phyloP scores from a whole-genome alignment of 2,888 invertebrate genomes.

The Drosophila mulleri region DNA sequence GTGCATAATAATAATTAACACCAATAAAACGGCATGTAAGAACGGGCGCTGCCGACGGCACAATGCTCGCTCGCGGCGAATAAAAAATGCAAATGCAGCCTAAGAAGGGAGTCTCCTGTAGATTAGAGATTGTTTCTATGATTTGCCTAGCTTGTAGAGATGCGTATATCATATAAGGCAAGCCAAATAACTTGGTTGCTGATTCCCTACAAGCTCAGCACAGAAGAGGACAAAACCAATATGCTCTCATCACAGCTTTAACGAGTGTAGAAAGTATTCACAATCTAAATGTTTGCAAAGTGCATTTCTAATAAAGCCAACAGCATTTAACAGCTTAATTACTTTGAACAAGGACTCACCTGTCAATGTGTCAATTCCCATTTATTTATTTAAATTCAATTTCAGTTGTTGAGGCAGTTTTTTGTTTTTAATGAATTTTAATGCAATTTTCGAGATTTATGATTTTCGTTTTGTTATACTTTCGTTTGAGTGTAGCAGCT shows the following conservation, averaged over 20 bases:
- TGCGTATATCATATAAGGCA: no score
- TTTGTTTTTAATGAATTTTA: conserved; percentile 3
- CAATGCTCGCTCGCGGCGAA: neutral
- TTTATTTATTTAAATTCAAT: conserved; percentile 5
- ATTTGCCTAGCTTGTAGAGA: no score
- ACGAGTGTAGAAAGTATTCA: no score
- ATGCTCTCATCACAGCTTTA: neutral
- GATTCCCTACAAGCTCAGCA: no score
- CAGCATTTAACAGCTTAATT: neutral
- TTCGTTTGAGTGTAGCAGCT: conserved; percentile 29
- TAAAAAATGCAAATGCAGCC: no score
- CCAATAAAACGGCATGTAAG: neutral
- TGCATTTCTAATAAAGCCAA: conserved; percentile 19
- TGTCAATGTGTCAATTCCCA: conserved; percentile 5
- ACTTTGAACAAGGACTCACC: conserved; percentile 23
- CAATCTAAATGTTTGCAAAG: neutral
- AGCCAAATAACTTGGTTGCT: neutral
- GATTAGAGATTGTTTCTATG: no score
- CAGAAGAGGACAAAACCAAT: neutral
- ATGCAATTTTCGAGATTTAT: conserved; percentile 19
- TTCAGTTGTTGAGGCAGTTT: conserved; percentile 8
- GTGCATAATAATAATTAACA: neutral
- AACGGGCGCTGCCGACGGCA: neutral
- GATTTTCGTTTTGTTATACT: neutral
- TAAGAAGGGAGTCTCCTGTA: no score